Evolutionary conservation across 2,113 vertebrate genomes (phyloP), one percentile per base, ranked within the genome.

Genomic region (Toxotes jaculatrix): DNA sequence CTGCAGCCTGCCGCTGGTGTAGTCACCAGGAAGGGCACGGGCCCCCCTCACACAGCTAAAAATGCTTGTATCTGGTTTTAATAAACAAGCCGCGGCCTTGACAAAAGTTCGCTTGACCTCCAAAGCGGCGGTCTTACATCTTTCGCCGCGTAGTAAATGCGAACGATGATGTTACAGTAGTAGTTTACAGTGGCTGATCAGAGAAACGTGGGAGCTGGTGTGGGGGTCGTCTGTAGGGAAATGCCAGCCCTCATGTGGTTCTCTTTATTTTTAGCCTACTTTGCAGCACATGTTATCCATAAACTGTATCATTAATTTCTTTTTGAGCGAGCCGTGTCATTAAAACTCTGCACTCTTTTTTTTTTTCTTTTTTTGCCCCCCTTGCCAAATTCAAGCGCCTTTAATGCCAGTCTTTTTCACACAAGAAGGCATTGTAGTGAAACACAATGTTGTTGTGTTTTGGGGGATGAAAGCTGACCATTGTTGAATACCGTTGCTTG

Each of bases 391-490:
- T 79, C 66, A 55, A 75, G 59, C 6, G 75, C 59, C 81, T 57
- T 42, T 47, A 87, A 70, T 27, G 69, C 79, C 78, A 68, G 57
- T 72, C 69, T 69, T 74, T 85, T 83, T 79, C 84, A 80, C 79
- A 93, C 85, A 91, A 90, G 74, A 73, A 74, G 78, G 62, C 78
- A 91, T 93, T 93, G 90, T 93, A 57, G 62, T 0, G 19, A 76
- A 91, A 87, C 80, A 89, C 89, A 93, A 83, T 90, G 87, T 89
- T 87, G 91, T 93, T 92, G 89, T 93, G 89, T 93, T 90, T 72
- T 31, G 60, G 82, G 80, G 81, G 77, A 86, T 93, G 71, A 93
- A 88, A 89, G 88, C 82, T 62, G 67, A 14, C 83, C 83, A 83
- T 93, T 93, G 90, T 93, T 93, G 82, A 72, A 45, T 61, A 69